Conservation (phyloP, 2,888 invertebrate genomes). For the Atrina japonica region DNA sequence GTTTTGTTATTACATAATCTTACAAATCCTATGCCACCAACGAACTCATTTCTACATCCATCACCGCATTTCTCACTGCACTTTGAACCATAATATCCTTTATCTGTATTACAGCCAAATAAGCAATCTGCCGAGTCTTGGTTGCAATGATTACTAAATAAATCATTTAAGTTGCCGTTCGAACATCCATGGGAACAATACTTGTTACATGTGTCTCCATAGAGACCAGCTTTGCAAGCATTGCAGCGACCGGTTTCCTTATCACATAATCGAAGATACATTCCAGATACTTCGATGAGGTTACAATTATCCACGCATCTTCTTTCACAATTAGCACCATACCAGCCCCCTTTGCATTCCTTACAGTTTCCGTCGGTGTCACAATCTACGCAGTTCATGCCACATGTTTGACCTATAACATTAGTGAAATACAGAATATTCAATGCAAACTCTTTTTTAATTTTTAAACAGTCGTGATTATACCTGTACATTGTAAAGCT, state of each 20-base stretch:
- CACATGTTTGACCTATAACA: slow-evolving; percentile 2
- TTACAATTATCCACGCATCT: slow-evolving; percentile 38
- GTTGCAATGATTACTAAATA: slow-evolving; percentile 48
- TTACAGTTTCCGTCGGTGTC: slow-evolving; percentile 35
- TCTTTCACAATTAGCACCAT: slow-evolving; percentile 31
- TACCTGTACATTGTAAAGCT: too few relatives aligned
- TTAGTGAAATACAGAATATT: too few relatives aligned
- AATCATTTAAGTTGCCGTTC: slow-evolving; percentile 39
- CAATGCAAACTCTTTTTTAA: too few relatives aligned
- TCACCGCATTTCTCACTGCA: slow-evolving; percentile 49
- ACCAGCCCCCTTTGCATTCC: slow-evolving; percentile 24
- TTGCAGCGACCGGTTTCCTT: slow-evolving; percentile 33
- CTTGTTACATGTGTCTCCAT: slow-evolving; percentile 34
- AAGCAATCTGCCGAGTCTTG: slow-evolving; percentile 46
- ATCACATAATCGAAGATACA: slow-evolving; percentile 48
- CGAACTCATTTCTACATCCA: slow-evolving; percentile 27
- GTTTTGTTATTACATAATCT: slow-evolving; percentile 14
- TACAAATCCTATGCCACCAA: slow-evolving; percentile 17
- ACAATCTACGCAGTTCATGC: slow-evolving; percentile 6
- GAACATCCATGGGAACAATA: slow-evolving; percentile 46
- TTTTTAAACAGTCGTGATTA: too few relatives aligned
- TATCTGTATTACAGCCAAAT: slow-evolving; percentile 45
- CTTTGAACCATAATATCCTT: slow-evolving; percentile 44
- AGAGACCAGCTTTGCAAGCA: slow-evolving; percentile 45
- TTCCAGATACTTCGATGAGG: slow-evolving; percentile 36